A percentile compares a stretch with the other conserved stretches of the same genome.
These are phyloP conservation scores for Lysiphlebus fabarum DNA, from an alignment of 1,140 invertebrate genomes.

Conservation along the genomic window DNA sequence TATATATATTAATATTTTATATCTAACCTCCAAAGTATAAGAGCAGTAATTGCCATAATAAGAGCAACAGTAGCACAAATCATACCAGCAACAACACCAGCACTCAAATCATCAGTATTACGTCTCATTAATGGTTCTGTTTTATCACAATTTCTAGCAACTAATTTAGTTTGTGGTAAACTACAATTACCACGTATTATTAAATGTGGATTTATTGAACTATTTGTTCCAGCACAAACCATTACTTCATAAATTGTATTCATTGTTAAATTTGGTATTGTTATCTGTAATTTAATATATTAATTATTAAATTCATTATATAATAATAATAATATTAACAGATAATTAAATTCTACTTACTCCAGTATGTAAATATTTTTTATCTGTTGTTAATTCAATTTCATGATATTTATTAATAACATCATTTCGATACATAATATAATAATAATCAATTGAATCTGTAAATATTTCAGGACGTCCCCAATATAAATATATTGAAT, in stretches of 20 bases:
- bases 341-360: conserved; percentile 48
- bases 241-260: conserved; percentile 73
- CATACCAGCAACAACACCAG: conserved; percentile 70
- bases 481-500: conserved; percentile 79
- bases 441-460: conserved; percentile 76
- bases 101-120: conserved; percentile 64
- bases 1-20: conserved; percentile 17
- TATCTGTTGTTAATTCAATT: conserved; percentile 60
- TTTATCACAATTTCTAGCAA: conserved; percentile 68
- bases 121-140: conserved; percentile 56
- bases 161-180: conserved; percentile 61
- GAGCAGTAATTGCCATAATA: conserved; percentile 66
- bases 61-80: conserved; percentile 72
- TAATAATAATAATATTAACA: conserved; percentile 1
- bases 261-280: conserved; percentile 71
- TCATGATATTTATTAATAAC: conserved; percentile 61
- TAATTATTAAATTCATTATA: conserved; percentile 4
- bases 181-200: conserved; percentile 68
- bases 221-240: conserved; percentile 68
- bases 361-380: conserved; percentile 60
- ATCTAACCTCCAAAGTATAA: conserved; percentile 76
- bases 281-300: conserved; percentile 57
- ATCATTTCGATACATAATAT: conserved; percentile 67
- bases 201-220: conserved; percentile 62
- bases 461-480: conserved; percentile 69